Conservation (phyloP, 2,888 invertebrate species). For the Nezara viridula region DNA sequence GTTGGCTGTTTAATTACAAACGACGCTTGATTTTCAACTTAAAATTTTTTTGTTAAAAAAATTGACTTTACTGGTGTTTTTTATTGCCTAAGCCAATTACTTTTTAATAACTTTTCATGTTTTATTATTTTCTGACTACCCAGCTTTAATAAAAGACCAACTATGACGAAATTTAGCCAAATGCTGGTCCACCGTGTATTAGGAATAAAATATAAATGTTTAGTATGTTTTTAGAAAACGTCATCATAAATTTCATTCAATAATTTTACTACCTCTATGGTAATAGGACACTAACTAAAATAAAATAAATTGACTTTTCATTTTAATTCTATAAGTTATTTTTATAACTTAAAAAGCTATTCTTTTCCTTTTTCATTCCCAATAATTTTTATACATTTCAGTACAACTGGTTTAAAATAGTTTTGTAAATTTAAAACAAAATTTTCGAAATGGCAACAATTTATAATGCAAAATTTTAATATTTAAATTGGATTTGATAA, state of each 20-base stretch:
- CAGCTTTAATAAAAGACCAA: no score
- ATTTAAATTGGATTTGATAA: not conserved
- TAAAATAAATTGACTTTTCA: not conserved
- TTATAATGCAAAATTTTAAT: not conserved
- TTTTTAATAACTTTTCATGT: no score
- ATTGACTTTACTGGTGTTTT: no score
- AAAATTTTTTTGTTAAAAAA: no score
- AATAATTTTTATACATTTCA: not conserved
- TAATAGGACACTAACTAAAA: not conserved
- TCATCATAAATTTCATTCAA: no score
- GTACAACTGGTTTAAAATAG: not conserved
- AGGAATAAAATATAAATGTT: not conserved
- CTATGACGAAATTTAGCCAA: no score
- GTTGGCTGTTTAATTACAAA: no score
- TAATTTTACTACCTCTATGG: not conserved
- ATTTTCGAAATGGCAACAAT: not conserved
- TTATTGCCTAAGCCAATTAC: no score
- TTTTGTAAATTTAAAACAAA: not conserved
- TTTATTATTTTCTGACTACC: no score
- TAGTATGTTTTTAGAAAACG: not conserved
- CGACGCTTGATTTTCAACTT: no score
- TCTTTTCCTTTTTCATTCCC: not conserved
- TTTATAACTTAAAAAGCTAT: not conserved
- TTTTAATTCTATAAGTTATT: not conserved
- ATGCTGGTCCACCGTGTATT: no score